Evolutionary conservation across 2,888 invertebrate species (phyloP).

Genomic region (Anodontia alba): DNA sequence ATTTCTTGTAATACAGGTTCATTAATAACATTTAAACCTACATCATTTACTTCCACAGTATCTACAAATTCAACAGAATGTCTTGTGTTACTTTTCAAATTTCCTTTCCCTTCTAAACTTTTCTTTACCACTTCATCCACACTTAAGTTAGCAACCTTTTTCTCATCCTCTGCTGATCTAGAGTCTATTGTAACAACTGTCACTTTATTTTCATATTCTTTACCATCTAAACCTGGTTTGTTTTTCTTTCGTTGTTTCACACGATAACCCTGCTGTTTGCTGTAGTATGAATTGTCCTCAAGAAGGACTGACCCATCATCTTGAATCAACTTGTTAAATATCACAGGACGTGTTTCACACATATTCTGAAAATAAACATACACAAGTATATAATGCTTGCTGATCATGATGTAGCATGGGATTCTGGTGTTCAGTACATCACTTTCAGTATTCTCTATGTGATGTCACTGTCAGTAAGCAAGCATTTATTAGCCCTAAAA

Average conservation of each 20-base stretch:
- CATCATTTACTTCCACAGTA: conserved; percentile 31
- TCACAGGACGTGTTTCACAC: conserved; percentile 76
- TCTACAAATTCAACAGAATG: conserved; percentile 52
- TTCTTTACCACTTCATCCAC: conserved; percentile 73
- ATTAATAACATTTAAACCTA: conserved; percentile 3
- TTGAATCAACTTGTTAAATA: conserved; percentile 69
- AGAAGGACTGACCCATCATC: conserved; percentile 28
- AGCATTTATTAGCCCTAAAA: too few species aligned
- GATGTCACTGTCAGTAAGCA: too few species aligned
- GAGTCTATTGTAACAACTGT: conserved; percentile 73
- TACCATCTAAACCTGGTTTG: conserved; percentile 65
- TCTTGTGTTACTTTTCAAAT: conserved; percentile 48
- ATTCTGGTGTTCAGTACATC: too few species aligned
- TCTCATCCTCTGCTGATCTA: conserved; percentile 66
- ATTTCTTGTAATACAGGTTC: conserved; percentile 30
- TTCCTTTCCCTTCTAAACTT: conserved; percentile 34
- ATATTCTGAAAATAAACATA: conserved; percentile 65
- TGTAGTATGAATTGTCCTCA: conserved; percentile 13
- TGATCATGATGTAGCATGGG: too few species aligned
- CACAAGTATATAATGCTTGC: too few species aligned
- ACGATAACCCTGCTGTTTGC: conserved; percentile 62
- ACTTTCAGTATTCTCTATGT: too few species aligned
- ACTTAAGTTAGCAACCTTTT: conserved; percentile 65
- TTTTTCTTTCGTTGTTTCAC: conserved; percentile 74
- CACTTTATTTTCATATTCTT: conserved; percentile 66